These are phyloP conservation scores for Pyxicephalus adspersus DNA, from an alignment of 2,113 vertebrate species.

Conservation along the genomic window DNA sequence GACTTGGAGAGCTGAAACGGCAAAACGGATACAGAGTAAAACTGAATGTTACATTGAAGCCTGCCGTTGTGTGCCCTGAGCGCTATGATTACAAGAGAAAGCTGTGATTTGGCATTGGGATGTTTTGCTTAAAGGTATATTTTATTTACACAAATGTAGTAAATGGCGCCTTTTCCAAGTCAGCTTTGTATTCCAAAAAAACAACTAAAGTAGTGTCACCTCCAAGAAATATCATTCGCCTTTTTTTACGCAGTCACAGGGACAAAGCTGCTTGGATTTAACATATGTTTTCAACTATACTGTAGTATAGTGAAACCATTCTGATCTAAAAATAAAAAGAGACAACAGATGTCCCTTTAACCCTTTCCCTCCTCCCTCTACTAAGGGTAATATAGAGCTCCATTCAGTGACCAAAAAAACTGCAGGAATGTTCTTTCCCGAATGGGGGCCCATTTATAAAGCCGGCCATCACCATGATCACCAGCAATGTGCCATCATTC, in stretches of 20 bases:
- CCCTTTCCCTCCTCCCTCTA: not conserved
- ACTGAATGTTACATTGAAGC: not conserved
- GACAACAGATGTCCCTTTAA: slow-evolving; percentile 51
- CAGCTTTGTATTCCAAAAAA: slow-evolving; percentile 4
- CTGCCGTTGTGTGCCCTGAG: not conserved
- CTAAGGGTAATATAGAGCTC: not conserved
- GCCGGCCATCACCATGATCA: too few relatives aligned
- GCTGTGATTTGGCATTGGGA: slow-evolving; percentile 14
- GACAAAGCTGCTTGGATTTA: slow-evolving; percentile 41
- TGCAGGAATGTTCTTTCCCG: too few relatives aligned
- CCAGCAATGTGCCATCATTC: too few relatives aligned
- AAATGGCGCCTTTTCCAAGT: not conserved
- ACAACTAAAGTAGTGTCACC: slow-evolving; percentile 16
- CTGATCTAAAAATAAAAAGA: slow-evolving; percentile 54
- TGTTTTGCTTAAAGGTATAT: slow-evolving; percentile 21
- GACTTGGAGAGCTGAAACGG: not conserved
- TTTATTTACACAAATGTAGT: not conserved
- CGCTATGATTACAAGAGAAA: slow-evolving; percentile 21
- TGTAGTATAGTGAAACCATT: slow-evolving; percentile 51
- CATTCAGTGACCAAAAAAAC: too few relatives aligned
- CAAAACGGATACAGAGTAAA: not conserved
- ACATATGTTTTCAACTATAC: slow-evolving; percentile 55
- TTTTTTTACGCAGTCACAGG: slow-evolving; percentile 35
- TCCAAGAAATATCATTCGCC: slow-evolving; percentile 28
- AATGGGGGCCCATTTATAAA: too few relatives aligned